Evolutionary conservation across 2,797 vertebrate species (phyloP), one percentile per base, ranked within the genome.

Genomic region (Furcifer pardalis): DNA sequence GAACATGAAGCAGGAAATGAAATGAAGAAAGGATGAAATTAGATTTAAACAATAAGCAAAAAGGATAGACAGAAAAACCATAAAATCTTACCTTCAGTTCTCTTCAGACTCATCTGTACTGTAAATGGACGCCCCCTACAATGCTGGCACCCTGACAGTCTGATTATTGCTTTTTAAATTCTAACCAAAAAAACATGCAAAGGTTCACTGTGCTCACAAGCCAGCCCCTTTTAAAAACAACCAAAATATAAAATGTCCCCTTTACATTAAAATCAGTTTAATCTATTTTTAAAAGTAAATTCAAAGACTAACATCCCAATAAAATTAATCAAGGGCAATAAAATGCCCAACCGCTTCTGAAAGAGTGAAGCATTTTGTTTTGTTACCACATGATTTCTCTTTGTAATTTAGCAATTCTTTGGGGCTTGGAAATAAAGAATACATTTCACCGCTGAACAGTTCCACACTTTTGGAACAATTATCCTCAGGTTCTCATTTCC

Each of bases 121-220:
- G 98, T 98, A 98, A 97, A 99, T 97, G 98, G 98, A 98, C 98
- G 97, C 97, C 97, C 98, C 98, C 98, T 98, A 96, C 97, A 97
- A 97, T 96, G 91, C 94, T 97, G 96, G 97, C 92, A 96, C 97
- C 98, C 97, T 96, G 93, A 97, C 96, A 97, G 97, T 95, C 97
- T 96, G 95, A 97, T 99, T 99, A 99, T 95, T 88, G 85, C 92
- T 97, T 95, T 92, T 94, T 97, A 95, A 96, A 98, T 97, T 96
- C 96, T 94, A 96, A 94, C 95, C 94, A 96, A 98, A 98, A n/a
- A 95, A 98, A 99, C 98, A 97, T 96, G 96, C 98, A 98, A 97
- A 98, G 98, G 98, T 98, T 99, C 97, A 99, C 99, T 97, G 97
- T 95, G 97, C 97, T 96, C 96, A 94, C 91, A 90, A 92, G 92